Conservation (phyloP, 2,888 invertebrate species). For the Allophyes oxyacanthae region DNA sequence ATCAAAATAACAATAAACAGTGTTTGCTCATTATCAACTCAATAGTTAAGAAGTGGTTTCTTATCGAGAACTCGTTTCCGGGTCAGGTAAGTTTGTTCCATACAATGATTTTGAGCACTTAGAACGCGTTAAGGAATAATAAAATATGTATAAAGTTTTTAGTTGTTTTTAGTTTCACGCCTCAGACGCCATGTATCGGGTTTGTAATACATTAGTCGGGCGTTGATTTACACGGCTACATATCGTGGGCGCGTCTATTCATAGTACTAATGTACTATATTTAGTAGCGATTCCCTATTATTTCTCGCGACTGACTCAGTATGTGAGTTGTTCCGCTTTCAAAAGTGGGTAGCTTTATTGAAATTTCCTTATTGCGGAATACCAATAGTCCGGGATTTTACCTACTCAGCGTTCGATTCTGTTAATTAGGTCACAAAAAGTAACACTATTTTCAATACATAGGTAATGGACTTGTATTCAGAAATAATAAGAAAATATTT, state of each 20-base stretch:
- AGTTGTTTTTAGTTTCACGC: constrained; percentile 68
- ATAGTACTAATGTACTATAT: constrained; percentile 87
- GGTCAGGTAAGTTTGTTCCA: constrained; percentile 70
- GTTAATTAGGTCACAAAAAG: constrained; percentile 35
- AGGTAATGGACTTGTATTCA: constrained; percentile 5
- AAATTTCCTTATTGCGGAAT: constrained; percentile 17
- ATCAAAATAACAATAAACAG: constrained; percentile 40
- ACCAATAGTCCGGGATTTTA: constrained; percentile 1
- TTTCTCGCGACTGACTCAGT: constrained; percentile 83
- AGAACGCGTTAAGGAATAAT: constrained; percentile 59
- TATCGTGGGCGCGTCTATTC: constrained; percentile 86
- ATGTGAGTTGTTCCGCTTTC: constrained; percentile 77
- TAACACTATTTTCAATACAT: background rate
- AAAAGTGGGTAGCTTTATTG: constrained; percentile 58
- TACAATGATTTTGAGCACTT: constrained; percentile 63
- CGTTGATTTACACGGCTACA: constrained; percentile 85
- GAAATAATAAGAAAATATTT: background rate
- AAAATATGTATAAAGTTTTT: constrained; percentile 58
- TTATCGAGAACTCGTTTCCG: constrained; percentile 69
- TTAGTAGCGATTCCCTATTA: constrained; percentile 87
- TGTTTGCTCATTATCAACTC: constrained; percentile 57
- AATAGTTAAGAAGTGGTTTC: constrained; percentile 58
- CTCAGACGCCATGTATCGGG: constrained; percentile 74
- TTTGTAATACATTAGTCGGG: constrained; percentile 85
- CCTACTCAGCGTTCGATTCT: constrained; percentile 11